Evolutionary conservation across 2,113 vertebrate genomes (phyloP).

Genomic region (Octodon degus): DNA sequence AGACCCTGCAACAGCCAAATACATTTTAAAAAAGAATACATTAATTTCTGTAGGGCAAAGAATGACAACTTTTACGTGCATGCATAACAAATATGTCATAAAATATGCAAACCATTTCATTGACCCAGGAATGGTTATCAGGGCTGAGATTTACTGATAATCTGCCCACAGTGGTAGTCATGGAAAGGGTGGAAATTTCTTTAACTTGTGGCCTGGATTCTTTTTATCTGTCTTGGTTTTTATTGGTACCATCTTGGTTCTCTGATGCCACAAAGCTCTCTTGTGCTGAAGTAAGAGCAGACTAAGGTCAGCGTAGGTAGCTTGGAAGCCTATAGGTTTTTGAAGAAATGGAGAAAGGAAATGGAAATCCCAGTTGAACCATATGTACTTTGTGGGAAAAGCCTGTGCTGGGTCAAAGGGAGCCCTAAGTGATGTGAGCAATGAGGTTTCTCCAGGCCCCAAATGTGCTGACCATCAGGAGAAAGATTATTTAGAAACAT

Average conservation of each 20-base stretch:
- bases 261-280: background rate
- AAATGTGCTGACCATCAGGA: background rate
- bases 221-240: background rate
- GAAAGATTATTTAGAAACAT: background rate
- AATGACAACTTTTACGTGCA: rapidly evolving
- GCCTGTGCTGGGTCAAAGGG: background rate
- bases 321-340: background rate
- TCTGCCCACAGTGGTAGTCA: rapidly evolving
- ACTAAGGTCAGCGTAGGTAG: background rate
- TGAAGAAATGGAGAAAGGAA: background rate
- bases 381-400: background rate
- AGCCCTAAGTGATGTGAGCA: background rate
- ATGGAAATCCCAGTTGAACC: background rate
- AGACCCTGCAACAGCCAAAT: too few species aligned
- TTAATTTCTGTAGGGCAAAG: background rate
- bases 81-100: background rate
- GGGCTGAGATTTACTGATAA: background rate
- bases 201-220: background rate
- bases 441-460: background rate
- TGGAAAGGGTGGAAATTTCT: background rate
- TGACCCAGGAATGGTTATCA: background rate
- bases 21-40: background rate
- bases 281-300: background rate
- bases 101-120: background rate
- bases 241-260: background rate